Evolutionary conservation across 2,888 invertebrate species (phyloP), one percentile per base, ranked within the genome.

Genomic region (Sepioteuthis lessoniana): DNA sequence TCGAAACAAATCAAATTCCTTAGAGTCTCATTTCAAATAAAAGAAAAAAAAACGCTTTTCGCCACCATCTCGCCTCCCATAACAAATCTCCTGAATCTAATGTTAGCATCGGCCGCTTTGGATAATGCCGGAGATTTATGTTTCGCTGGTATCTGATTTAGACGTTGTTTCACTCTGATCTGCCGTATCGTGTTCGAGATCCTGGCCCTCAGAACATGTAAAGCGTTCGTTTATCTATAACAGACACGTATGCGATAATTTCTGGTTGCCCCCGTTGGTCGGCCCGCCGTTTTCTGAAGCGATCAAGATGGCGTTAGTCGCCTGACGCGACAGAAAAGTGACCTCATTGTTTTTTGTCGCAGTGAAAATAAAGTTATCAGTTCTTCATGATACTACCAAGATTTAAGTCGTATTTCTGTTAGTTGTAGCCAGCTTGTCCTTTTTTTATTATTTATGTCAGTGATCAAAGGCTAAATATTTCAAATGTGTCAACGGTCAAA

Each of bases 201-300:
- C 76, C 76, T 76, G 76, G 76, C 76, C 76, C 25, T n/a, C n/a
- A 10, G 76, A 76, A 76, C 35, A n/a, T 35, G 76, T 76, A 76
- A 76, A 76, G 19, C 4, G 76, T 76, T 76, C 76, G 31, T 76
- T 76, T 76, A 76, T 76, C 76, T 76, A 76, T 76, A 76, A 76
- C 76, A 76, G 76, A 76, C 76, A n/a, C n/a, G 76, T 76, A 76
- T 76, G n/a, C 76, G 76, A 76, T 76, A n/a, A 76, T 76, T 76
- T 19, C 19, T n/a, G n/a, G 16, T 76, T 76, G n/a, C 35, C n/a
- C 76, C 76, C 76, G 76, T 76, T n/a, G 55, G 55, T 76, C 76
- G n/a, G n/a, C 76, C n/a, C 19, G 76, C n/a, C 76, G 76, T 35
- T 76, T 76, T 76, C 35, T 76, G 76, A 76, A n/a, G 76, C 76